Evolutionary conservation across 2,797 vertebrate genomes (phyloP).

Genomic region (Pogonophryne albipinna): DNA sequence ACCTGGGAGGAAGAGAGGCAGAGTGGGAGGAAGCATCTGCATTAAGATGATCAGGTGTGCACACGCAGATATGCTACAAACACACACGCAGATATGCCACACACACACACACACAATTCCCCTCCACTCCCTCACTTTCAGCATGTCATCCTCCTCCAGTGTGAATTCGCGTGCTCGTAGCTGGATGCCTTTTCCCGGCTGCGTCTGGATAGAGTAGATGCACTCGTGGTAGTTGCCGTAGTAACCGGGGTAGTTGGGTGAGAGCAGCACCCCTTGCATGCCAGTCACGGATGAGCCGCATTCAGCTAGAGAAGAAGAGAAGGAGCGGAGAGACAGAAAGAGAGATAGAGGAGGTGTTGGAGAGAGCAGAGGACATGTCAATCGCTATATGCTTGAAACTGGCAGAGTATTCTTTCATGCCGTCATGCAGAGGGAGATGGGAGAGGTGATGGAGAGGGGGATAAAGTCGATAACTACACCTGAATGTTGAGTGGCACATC

Average conservation of each 20-base stretch:
- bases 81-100: not conserved
- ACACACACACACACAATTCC: slow-evolving; percentile 1
- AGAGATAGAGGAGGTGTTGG: slow-evolving; percentile 50
- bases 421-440: slow-evolving; percentile 61
- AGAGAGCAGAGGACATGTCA: slow-evolving; percentile 79
- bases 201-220: slow-evolving; percentile 99
- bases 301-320: slow-evolving; percentile 88
- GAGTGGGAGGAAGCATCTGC: slow-evolving; percentile 43
- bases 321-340: slow-evolving; percentile 46
- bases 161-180: slow-evolving; percentile 93
- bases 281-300: slow-evolving; percentile 97
- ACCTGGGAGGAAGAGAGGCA: slow-evolving; percentile 82
- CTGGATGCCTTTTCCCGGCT: slow-evolving; percentile 98
- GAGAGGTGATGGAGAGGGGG: slow-evolving; percentile 38
- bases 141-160: slow-evolving; percentile 92
- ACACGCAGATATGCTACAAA: slow-evolving; percentile 36
- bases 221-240: slow-evolving; percentile 98
- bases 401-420: slow-evolving; percentile 60
- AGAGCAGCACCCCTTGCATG: slow-evolving; percentile 96
- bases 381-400: slow-evolving; percentile 80
- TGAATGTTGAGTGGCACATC: slow-evolving; percentile 63
- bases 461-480: slow-evolving; percentile 52
- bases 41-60: slow-evolving; percentile 37
- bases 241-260: slow-evolving; percentile 97
- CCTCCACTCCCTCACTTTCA: slow-evolving; percentile 88